Evolutionary conservation across 2,888 invertebrate genomes (phyloP).

Genomic region (Netelia melanura): DNA sequence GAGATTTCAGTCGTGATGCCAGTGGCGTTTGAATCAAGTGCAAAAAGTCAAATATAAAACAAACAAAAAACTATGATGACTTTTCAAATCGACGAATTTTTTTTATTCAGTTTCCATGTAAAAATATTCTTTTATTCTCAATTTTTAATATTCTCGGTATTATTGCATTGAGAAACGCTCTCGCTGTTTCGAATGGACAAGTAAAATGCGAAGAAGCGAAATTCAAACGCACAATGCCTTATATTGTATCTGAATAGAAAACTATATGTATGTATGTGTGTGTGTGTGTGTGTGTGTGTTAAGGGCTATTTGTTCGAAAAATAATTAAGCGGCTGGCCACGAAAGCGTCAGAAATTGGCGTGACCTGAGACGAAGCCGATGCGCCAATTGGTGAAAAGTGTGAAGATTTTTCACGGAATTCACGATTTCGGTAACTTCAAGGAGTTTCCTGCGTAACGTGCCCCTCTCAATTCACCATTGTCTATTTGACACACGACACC

Average conservation of each 20-base stretch:
- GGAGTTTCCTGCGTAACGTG: constrained; percentile 18
- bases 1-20: constrained; percentile 42
- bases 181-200: constrained; percentile 13
- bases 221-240: constrained; percentile 52
- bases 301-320: constrained; percentile 46
- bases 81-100: not conserved
- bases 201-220: constrained; percentile 4
- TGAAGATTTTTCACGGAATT: constrained; percentile 81
- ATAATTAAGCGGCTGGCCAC: constrained; percentile 67
- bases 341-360: constrained; percentile 51
- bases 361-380: constrained; percentile 62
- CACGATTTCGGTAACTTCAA: constrained; percentile 66
- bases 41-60: not conserved
- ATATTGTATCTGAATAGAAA: constrained; percentile 52
- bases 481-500: constrained; percentile 45
- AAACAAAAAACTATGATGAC: not conserved
- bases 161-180: not conserved
- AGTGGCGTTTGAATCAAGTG: not conserved
- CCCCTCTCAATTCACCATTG: constrained; percentile 56
- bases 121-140: not conserved
- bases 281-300: not conserved
- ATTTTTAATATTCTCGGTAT: not conserved
- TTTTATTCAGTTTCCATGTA: not conserved
- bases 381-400: constrained; percentile 73
- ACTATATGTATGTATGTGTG: not conserved